These are phyloP conservation scores for Sycobia sp. DNA, from an alignment of 1,140 invertebrate genomes.

Conservation along the genomic window DNA sequence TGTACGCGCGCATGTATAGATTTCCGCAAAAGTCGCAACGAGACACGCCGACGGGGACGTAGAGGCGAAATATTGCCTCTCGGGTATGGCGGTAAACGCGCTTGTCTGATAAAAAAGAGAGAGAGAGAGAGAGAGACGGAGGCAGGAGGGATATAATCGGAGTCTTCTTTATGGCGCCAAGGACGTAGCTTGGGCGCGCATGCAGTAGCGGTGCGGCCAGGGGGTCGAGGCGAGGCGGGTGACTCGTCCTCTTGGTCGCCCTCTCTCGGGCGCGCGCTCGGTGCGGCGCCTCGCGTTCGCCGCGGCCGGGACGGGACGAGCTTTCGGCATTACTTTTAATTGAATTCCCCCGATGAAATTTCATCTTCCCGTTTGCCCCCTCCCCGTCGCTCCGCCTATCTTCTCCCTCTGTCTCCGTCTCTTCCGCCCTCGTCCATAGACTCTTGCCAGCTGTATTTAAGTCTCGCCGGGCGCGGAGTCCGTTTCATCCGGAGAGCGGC, in stretches of 20 bases:
- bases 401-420: conserved; percentile 25
- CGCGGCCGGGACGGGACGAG: background rate
- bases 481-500: too few relatives aligned
- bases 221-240: too few relatives aligned
- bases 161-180: conserved; percentile 35
- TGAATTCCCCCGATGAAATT: conserved; percentile 58
- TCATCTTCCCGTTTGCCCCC: conserved; percentile 43
- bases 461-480: too few relatives aligned
- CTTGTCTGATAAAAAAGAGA: conserved; percentile 33
- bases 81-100: background rate
- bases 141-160: too few relatives aligned
- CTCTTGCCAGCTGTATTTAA: too few relatives aligned
- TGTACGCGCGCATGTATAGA: too few relatives aligned
- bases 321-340: conserved; percentile 52
- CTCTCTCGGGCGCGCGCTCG: too few relatives aligned
- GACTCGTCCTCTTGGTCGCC: too few relatives aligned
- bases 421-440: conserved; percentile 7
- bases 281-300: background rate
- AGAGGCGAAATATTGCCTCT: background rate
- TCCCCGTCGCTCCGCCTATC: conserved; percentile 38
- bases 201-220: too few relatives aligned
- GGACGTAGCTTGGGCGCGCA: conserved; percentile 33
- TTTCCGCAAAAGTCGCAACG: too few relatives aligned
- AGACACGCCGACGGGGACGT: too few relatives aligned
- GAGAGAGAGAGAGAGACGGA: too few relatives aligned